phyloP scores from a whole-genome alignment of 2,888 invertebrate species.

The Cerastis leucographa region DNA sequence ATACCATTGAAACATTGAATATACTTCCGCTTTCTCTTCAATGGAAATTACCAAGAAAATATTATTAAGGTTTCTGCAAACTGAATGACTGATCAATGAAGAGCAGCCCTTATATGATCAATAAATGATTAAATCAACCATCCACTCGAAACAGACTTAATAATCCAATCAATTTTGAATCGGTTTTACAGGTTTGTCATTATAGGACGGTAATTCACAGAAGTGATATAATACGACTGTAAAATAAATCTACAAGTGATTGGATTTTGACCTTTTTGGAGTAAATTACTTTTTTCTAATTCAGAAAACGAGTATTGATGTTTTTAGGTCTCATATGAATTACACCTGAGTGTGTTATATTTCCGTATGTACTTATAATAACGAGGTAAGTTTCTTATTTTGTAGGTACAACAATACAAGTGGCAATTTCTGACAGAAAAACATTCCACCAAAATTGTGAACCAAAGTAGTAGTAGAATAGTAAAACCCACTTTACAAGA shows the following conservation, averaged over 20 bases:
- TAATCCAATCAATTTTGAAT: conserved; percentile 20
- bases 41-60: conserved; percentile 3
- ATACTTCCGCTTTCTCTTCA: neutral
- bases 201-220: neutral
- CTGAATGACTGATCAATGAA: neutral
- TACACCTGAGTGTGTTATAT: neutral
- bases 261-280: conserved; percentile 41
- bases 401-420: neutral
- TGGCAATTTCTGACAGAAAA: neutral
- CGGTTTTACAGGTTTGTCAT: conserved; percentile 1
- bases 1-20: conserved; percentile 3
- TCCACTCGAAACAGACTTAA: neutral
- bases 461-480: neutral
- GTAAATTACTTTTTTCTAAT: conserved; percentile 22
- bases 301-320: neutral
- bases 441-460: neutral
- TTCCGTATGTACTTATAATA: neutral
- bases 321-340: neutral
- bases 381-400: neutral
- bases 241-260: conserved; percentile 50
- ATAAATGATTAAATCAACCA: conserved; percentile 3
- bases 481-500: conserved; percentile 4
- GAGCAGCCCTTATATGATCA: neutral
- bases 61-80: neutral
- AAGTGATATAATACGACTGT: conserved; percentile 29